These are phyloP conservation scores for Labeo rohita DNA, from an alignment of 2,113 vertebrate species.

Conservation along the genomic window DNA sequence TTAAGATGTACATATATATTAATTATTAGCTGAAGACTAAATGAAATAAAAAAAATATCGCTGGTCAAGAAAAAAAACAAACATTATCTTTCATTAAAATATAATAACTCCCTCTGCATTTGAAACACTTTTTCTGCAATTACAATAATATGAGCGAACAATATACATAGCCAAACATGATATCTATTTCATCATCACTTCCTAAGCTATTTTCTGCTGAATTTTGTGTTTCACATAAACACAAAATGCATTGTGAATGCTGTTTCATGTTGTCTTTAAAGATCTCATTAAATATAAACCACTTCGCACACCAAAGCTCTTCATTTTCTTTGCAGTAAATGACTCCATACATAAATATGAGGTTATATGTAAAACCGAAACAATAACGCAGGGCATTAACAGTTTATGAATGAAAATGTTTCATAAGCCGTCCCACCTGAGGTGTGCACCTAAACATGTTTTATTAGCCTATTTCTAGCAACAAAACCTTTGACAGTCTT, in stretches of 20 bases:
- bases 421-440: not conserved
- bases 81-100: not conserved
- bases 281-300: not conserved
- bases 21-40: not conserved
- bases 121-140: not conserved
- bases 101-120: not conserved
- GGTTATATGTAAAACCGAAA: not conserved
- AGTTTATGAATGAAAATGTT: constrained; percentile 2
- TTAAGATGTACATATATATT: not conserved
- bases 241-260: not conserved
- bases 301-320: not conserved
- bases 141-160: not conserved
- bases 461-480: constrained; percentile 37
- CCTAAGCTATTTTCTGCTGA: not conserved
- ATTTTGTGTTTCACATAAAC: not conserved
- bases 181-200: not conserved
- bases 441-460: not conserved
- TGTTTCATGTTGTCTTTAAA: constrained; percentile 12
- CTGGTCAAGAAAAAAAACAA: not conserved
- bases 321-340: not conserved
- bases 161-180: not conserved
- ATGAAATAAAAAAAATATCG: not conserved
- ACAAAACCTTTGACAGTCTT: constrained; percentile 6
- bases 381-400: not conserved
- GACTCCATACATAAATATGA: not conserved